Conservation (phyloP, 2,797 vertebrate species). For the Acrossocheilus fasciatus region DNA sequence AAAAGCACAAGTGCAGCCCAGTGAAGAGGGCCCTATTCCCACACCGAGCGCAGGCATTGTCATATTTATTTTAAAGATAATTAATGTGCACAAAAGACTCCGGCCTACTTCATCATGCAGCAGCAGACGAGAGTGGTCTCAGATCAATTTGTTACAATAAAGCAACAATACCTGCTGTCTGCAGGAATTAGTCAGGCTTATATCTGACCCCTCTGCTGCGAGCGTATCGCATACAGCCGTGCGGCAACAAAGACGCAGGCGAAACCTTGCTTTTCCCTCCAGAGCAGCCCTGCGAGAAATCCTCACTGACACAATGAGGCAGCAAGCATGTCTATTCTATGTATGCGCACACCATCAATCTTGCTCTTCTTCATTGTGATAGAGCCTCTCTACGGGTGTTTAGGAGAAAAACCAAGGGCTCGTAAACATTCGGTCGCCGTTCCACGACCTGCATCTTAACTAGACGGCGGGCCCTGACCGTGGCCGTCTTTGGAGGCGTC, state of each 20-base stretch:
- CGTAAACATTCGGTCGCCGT: slow-evolving; percentile 43
- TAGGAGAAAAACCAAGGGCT: slow-evolving; percentile 38
- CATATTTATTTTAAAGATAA: slow-evolving; percentile 66
- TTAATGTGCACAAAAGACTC: slow-evolving; percentile 61
- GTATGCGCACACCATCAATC: slow-evolving; percentile 26
- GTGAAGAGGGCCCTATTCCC: slow-evolving; percentile 27
- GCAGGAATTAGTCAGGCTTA: slow-evolving; percentile 46
- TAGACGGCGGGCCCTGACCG: slow-evolving; percentile 2
- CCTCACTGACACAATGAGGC: slow-evolving; percentile 26
- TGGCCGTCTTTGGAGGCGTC: neutral
- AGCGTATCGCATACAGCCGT: neutral
- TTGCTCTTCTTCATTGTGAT: slow-evolving; percentile 45
- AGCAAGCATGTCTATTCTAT: slow-evolving; percentile 24
- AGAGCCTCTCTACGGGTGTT: slow-evolving; percentile 40
- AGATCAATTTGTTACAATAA: slow-evolving; percentile 60
- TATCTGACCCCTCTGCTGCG: slow-evolving; percentile 22
- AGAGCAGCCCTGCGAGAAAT: slow-evolving; percentile 21
- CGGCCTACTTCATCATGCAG: slow-evolving; percentile 48
- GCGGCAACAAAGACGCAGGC: slow-evolving; percentile 35
- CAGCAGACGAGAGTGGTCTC: slow-evolving; percentile 42
- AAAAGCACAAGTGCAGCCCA: slow-evolving; percentile 25
- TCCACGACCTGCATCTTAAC: slow-evolving; percentile 41
- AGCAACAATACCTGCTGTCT: slow-evolving; percentile 57
- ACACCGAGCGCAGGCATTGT: slow-evolving; percentile 44
- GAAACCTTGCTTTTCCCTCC: slow-evolving; percentile 23